phyloP scores from a whole-genome alignment of 1,140 invertebrate species.

The Bombus fervidus region DNA sequence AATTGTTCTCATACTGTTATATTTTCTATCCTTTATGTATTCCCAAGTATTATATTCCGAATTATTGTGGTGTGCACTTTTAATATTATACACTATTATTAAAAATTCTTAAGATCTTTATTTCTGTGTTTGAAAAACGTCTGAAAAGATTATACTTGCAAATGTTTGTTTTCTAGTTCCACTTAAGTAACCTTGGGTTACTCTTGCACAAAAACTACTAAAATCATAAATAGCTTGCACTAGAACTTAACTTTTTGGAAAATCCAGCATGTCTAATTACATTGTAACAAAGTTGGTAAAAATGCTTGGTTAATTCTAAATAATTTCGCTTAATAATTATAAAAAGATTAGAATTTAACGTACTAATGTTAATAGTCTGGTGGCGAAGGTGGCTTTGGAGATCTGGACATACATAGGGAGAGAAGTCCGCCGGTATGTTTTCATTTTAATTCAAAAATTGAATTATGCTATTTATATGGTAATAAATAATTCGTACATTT shows the following conservation, averaged over 20 bases:
- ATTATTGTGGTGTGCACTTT: constrained; percentile 82
- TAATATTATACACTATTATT: constrained; percentile 1
- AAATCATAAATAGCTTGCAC: constrained; percentile 39
- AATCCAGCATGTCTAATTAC: constrained; percentile 52
- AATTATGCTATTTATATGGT: constrained; percentile 39
- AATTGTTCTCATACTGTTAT: constrained; percentile 61
- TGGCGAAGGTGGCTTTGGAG: constrained; percentile 80
- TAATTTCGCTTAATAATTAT: constrained; percentile 45
- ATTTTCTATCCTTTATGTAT: constrained; percentile 68
- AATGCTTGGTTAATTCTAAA: constrained; percentile 49
- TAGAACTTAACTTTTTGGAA: constrained; percentile 26
- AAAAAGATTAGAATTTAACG: constrained; percentile 59
- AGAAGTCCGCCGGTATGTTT: constrained; percentile 80
- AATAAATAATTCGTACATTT: constrained; percentile 10
- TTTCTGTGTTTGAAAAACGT: neutral
- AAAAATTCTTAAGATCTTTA: neutral
- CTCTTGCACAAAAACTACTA: constrained; percentile 26
- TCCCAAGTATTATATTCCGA: constrained; percentile 85
- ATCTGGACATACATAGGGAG: constrained; percentile 78
- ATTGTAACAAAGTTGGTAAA: constrained; percentile 24
- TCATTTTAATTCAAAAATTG: constrained; percentile 59
- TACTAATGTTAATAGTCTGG: constrained; percentile 77
- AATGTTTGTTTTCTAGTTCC: constrained; percentile 37
- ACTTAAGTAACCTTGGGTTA: constrained; percentile 38
- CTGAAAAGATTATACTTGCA: neutral